These are phyloP conservation scores for Lepidocyrtoides sp. DNA, from an alignment of 2,888 invertebrate genomes.

Conservation along the genomic window DNA sequence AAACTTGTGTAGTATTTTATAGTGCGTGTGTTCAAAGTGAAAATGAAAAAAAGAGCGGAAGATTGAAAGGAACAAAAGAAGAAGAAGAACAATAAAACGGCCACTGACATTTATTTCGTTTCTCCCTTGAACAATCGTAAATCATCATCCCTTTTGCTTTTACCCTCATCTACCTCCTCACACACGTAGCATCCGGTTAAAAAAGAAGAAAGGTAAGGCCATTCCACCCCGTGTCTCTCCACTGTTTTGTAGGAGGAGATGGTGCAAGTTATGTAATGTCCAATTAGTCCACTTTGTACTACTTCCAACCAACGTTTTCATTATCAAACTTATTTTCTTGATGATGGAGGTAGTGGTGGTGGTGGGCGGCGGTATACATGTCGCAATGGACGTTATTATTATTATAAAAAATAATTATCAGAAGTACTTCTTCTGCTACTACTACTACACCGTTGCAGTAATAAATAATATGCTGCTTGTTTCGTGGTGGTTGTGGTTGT, in stretches of 20 bases:
- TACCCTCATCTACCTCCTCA: background rate
- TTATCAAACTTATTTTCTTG: background rate
- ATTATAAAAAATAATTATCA: too few species aligned
- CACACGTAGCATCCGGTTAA: too few species aligned
- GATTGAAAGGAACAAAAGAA: conserved; percentile 5
- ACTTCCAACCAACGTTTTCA: background rate
- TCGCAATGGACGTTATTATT: too few species aligned
- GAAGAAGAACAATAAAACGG: conserved; percentile 20
- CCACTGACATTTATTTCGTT: conserved; percentile 10
- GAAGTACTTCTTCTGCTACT: background rate
- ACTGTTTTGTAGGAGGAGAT: background rate
- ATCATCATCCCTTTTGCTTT: conserved; percentile 1
- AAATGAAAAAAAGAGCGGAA: background rate
- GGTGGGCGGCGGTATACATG: too few species aligned
- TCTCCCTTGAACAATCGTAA: background rate
- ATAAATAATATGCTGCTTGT: background rate
- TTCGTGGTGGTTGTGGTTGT: too few species aligned
- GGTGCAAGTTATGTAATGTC: too few species aligned
- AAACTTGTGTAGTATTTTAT: too few species aligned
- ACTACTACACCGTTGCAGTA: background rate
- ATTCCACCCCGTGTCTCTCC: background rate
- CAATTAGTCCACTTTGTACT: background rate
- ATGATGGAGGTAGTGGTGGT: too few species aligned
- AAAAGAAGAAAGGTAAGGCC: too few species aligned
- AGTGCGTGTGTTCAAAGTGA: too few species aligned